phyloP scores from a whole-genome alignment of 2,113 vertebrate species.

The Sarotherodon lohbergeri region DNA sequence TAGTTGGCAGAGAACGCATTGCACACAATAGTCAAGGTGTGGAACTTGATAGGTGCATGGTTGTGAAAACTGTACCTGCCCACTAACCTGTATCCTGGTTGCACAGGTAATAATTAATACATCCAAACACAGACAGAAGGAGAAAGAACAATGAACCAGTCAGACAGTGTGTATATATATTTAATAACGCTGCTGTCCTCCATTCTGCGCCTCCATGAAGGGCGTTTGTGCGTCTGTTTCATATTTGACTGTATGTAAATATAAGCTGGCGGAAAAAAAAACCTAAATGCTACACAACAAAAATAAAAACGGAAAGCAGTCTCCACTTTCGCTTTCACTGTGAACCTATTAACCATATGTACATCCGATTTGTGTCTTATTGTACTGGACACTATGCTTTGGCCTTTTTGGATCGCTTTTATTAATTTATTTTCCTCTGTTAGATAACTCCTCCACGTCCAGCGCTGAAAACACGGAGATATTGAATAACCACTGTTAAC shows the following conservation, averaged over 20 bases:
- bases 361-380: not conserved
- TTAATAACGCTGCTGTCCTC: too few relatives aligned
- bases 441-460: not conserved
- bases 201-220: not conserved
- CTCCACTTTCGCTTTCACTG: not conserved
- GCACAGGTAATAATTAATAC: not conserved
- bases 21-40: not conserved
- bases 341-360: not conserved
- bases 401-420: not conserved
- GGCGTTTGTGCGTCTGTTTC: not conserved
- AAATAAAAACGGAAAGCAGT: not conserved
- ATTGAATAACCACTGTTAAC: slow-evolving; percentile 50
- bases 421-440: not conserved
- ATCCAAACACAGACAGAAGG: not conserved
- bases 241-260: slow-evolving; percentile 6
- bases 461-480: not conserved
- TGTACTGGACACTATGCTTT: not conserved
- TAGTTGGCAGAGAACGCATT: not conserved
- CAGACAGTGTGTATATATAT: not conserved
- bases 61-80: not conserved
- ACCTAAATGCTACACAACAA: not conserved
- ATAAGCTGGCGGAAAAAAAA: fast-evolving
- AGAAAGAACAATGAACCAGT: not conserved
- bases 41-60: not conserved
- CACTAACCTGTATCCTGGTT: not conserved